Evolutionary conservation across 1,140 invertebrate genomes (phyloP), one percentile per base, ranked within the genome.

Genomic region (Anagrus nilaparvatae): DNA sequence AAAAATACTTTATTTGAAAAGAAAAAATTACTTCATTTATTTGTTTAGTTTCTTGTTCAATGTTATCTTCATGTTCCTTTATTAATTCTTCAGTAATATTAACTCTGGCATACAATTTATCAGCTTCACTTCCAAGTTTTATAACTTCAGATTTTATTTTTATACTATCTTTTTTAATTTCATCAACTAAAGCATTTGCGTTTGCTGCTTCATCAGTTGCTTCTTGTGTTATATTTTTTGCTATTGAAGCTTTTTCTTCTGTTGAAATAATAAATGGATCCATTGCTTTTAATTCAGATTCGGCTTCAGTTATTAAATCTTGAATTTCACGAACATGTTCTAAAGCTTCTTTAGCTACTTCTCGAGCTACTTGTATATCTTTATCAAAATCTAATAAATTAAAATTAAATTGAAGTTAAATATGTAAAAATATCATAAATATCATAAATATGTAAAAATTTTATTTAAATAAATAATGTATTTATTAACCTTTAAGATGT

Each of bases 311-410:
- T 2, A 73, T 59, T 17, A 67, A 49, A 12, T 61, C 44, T 50
- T 76, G 61, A 41, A 84, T 85, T 39, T 72, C 60, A 4, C 69
- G 58, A 16, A 84, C 73, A 35, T 70, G 63, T 38, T 67, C 50
- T 24, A 85, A 54, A 9, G 84, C 80, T 25, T 78, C 70, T 41
- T 76, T 61, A 0, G 84, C 83, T 44, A 74, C 74, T 6, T 69
- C 65, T 31, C 81, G 79, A 42, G 84, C 91, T 30, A 80, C 78
- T 49, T 87, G 76, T 3, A 96, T 89, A 65, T 91, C 77, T 29
- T 82, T 76, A 59, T 95, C 88, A 70, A 96, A 97, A 58, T 84
- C 90, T 84, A 46, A 41, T 17, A 40, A 50, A 50, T 27, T 17
- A 43, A 40, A 50, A 21, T 43, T 24, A 31, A 41, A 40, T 39